Base-by-base conservation (phyloP, 2,797 vertebrate species). In the Echeneis naucrates region DNA sequence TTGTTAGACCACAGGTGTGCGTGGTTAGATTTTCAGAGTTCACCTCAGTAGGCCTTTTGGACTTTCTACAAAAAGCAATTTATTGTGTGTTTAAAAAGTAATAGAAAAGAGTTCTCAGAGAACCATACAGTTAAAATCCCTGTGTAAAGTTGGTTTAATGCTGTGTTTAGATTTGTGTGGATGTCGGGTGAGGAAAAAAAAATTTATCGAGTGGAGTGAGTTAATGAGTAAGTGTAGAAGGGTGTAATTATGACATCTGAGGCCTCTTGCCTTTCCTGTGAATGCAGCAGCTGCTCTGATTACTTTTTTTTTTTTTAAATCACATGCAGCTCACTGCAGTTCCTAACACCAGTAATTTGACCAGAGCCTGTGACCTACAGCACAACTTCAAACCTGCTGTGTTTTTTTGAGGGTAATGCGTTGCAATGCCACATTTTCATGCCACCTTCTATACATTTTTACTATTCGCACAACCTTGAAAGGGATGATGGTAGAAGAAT, bases 171-270 rank as follows among this genome's bases (percentile, higher is more conserved):
- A 52, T 65, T 52, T 19, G 17, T 17, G n/a, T n/a, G n/a, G n/a
- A n/a, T n/a, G n/a, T n/a, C n/a, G n/a, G n/a, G n/a, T n/a, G n/a
- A n/a, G n/a, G n/a, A 63, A 33, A 16, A 52, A 47, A 30, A 48
- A 30, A 50, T 45, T 52, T 17, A 17, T 8, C 21, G 10, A 4
- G 42, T 48, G 14, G 19, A 69, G 74, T 9, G 13, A 64, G 27
- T 55, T 72, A 68, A 65, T 65, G 42, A 76, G 30, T 17, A 59
- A 48, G 59, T 71, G 40, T 54, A 38, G n/a, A 66, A 33, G 23
- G 26, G 50, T 55, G 27, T 50, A 64, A 68, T 56, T 45, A 77
- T 66, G 66, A 40, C 23, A 67, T 42, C 27, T 32, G 47, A 56
- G 62, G 56, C 4, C 45, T 60, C 61, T 61, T 50, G 50, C 44